Conservation (phyloP, 2,113 vertebrate species). For the Stigmatopora nigra region DNA sequence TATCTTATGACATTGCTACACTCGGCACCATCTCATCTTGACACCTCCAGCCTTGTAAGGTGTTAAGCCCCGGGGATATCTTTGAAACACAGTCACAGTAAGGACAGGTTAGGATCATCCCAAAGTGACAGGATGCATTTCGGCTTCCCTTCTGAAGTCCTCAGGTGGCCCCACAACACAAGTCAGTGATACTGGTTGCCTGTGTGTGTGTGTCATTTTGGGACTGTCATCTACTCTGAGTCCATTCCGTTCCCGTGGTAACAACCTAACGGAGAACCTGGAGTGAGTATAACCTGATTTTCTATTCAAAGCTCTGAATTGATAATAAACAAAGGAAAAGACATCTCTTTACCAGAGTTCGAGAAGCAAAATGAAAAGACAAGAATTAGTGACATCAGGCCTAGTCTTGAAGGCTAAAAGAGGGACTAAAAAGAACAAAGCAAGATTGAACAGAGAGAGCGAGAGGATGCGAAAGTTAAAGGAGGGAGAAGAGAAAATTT, state of each 20-base stretch:
- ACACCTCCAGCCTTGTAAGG: conserved; percentile 33
- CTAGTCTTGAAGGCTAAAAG: conserved; percentile 19
- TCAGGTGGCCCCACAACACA: conserved; percentile 11
- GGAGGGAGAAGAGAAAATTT: conserved; percentile 15
- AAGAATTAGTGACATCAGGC: too few species aligned
- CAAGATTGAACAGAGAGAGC: conserved; percentile 27
- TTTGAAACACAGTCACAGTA: conserved; percentile 38
- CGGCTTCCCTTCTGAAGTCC: conserved; percentile 1
- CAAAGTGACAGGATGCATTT: conserved; percentile 3
- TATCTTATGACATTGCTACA: background rate
- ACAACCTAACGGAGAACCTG: conserved; percentile 69
- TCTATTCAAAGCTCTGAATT: conserved; percentile 77
- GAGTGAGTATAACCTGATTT: conserved; percentile 77
- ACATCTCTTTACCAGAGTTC: conserved; percentile 73
- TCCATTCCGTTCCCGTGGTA: conserved; percentile 63
- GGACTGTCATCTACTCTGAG: conserved; percentile 57
- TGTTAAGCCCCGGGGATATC: conserved; percentile 42
- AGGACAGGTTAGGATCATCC: conserved; percentile 53
- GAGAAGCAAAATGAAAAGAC: conserved; percentile 61
- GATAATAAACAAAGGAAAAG: conserved; percentile 66
- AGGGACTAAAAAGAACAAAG: conserved; percentile 12
- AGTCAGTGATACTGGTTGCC: background rate
- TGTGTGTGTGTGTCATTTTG: conserved; percentile 39
- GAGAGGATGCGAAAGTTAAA: conserved; percentile 26
- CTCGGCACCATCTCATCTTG: conserved; percentile 8